Conservation (phyloP, 2,113 vertebrate genomes). For the Takifugu flavidus region DNA sequence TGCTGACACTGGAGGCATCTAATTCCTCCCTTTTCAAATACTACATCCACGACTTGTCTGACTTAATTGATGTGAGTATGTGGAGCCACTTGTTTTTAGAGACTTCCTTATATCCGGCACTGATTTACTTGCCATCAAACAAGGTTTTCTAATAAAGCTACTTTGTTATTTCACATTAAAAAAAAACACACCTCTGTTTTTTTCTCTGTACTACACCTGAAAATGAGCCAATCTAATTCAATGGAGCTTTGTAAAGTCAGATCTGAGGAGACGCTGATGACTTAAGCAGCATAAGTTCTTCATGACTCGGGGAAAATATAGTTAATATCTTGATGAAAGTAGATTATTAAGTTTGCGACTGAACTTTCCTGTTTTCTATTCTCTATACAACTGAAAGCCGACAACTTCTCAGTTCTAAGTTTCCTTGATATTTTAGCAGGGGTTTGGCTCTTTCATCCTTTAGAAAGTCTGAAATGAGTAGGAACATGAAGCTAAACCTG, state of each 20-base stretch:
- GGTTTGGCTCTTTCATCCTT: constrained; percentile 1
- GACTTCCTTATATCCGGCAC: constrained; percentile 1
- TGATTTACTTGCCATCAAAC: neutral
- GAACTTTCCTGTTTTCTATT: constrained; percentile 1
- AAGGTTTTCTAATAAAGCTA: neutral
- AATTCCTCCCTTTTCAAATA: constrained; percentile 98
- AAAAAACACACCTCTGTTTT: no score
- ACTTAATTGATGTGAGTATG: constrained; percentile 97
- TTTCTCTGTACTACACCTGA: neutral
- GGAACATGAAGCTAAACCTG: constrained; percentile 1
- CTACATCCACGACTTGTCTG: constrained; percentile 96
- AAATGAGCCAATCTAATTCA: no score
- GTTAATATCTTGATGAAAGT: constrained; percentile 27
- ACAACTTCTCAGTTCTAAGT: constrained; percentile 1
- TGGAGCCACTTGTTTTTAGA: constrained; percentile 1
- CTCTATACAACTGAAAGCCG: constrained; percentile 14
- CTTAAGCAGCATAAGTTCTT: constrained; percentile 21
- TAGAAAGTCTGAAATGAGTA: constrained; percentile 1
- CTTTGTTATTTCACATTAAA: constrained; percentile 17
- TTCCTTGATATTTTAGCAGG: constrained; percentile 7
- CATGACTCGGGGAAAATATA: constrained; percentile 32
- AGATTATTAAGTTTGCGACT: constrained; percentile 35
- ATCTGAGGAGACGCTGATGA: constrained; percentile 25
- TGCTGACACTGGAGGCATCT: constrained; percentile 95
- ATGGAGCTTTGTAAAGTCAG: constrained; percentile 1